Base-by-base conservation (phyloP, 1,140 invertebrate genomes). In the Philaenus spumarius region DNA sequence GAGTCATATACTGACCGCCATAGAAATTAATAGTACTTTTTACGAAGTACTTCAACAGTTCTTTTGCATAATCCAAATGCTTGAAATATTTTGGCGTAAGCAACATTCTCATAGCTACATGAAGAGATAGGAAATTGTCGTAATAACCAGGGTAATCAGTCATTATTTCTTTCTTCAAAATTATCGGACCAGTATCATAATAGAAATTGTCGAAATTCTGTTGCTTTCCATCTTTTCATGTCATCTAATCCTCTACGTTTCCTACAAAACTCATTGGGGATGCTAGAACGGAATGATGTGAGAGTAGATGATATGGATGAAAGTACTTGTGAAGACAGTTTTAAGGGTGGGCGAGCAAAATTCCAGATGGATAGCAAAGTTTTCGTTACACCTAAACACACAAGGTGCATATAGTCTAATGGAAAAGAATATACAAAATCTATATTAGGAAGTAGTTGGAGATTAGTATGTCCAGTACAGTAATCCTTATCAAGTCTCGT, bases 341-440 rank as follows among this genome's bases (percentile, higher is more conserved):
- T 61, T n/a, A n/a, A 35, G 6, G 45, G 60, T 34, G 15, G 12
- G 26, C 7, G 23, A 17, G 43, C n/a, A 58, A 35, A 60, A 26
- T 69, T 64, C 68, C 67, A 72, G 40, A 63, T 56, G 40, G 48
- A 52, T 5, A 75, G 51, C 22, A 75, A 47, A 61, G 69, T 71
- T 64, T 65, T 67, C 48, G 67, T 67, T 4, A 75, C 73, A 6
- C 73, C 73, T 23, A 76, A 51, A 62, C 69, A 63, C 75, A 75
- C 6, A 70, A 58, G n/a, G 64, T 63, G 58, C 73, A 65, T 50
- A 60, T 42, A n/a, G 62, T 63, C 34, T 11, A 54, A 39, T 4
- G 46, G 46, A 22, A 48, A 48, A 23, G 46, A 48, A 22, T 20
- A 20, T 12, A 74, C 65, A 55, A 75, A 63, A 55, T 68, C 66